Evolutionary conservation across 2,888 invertebrate genomes (phyloP).

Genomic region (Galerucella calmariensis): DNA sequence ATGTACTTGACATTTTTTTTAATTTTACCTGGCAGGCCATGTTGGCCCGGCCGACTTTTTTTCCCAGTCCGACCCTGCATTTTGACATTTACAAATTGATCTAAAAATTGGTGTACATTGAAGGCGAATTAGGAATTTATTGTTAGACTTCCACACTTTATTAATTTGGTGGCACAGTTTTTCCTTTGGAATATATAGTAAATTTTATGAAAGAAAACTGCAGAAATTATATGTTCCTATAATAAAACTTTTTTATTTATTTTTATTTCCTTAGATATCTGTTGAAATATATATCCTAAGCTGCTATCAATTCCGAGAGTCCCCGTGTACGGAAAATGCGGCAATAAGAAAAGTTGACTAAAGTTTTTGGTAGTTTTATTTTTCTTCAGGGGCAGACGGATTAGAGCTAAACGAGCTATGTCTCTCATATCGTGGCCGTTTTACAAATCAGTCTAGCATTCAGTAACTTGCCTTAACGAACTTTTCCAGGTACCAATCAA

Average conservation of each 20-base stretch:
- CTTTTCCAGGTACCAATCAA: slow-evolving; percentile 54
- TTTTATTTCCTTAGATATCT: slow-evolving; percentile 10
- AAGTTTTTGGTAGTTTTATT: slow-evolving; percentile 53
- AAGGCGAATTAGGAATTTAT: not conserved
- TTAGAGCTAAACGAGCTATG: slow-evolving; percentile 56
- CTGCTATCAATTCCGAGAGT: slow-evolving; percentile 16
- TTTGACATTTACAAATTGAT: no score
- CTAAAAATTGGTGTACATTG: no score
- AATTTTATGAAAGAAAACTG: slow-evolving; percentile 8
- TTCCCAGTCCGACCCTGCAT: no score
- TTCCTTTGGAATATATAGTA: not conserved
- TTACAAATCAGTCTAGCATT: slow-evolving; percentile 62
- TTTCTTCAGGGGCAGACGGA: slow-evolving; percentile 53
- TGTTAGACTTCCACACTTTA: not conserved
- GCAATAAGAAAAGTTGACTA: slow-evolving; percentile 56
- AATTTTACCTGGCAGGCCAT: no score
- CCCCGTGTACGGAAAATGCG: slow-evolving; percentile 46
- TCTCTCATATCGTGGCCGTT: slow-evolving; percentile 58
- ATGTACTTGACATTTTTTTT: no score
- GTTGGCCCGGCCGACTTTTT: no score
- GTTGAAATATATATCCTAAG: slow-evolving; percentile 15
- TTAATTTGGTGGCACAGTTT: not conserved
- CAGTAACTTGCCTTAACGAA: slow-evolving; percentile 60
- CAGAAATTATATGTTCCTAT: not conserved
- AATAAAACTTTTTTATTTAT: slow-evolving; percentile 14